These are phyloP conservation scores for Falco naumanni DNA, from an alignment of 2,797 vertebrate species.

Conservation along the genomic window DNA sequence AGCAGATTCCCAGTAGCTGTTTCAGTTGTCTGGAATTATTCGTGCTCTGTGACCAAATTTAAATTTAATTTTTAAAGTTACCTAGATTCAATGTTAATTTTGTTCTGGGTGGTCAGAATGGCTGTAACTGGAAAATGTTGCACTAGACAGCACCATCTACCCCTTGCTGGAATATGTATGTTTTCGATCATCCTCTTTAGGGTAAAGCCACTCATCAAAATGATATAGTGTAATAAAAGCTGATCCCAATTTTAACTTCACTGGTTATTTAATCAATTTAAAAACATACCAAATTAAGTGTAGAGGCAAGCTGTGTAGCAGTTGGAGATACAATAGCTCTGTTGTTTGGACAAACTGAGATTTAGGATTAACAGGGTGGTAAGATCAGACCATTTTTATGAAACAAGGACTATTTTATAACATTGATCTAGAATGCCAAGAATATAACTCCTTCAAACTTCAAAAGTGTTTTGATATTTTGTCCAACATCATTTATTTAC, in stretches of 20 bases:
- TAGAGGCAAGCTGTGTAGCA: background rate
- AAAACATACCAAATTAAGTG: background rate
- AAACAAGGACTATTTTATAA: slow-evolving; percentile 53
- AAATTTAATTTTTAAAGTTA: background rate
- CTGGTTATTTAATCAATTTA: background rate
- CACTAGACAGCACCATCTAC: background rate
- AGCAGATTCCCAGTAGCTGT: background rate
- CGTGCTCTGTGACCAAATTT: background rate
- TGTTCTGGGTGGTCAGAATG: background rate
- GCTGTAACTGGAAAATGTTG: background rate
- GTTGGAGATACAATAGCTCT: slow-evolving; percentile 4
- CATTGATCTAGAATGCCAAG: background rate
- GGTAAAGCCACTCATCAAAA: background rate
- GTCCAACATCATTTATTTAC: background rate
- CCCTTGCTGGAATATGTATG: background rate
- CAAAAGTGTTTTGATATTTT: background rate
- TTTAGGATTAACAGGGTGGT: slow-evolving; percentile 31
- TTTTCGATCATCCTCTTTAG: background rate
- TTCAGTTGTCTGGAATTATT: background rate
- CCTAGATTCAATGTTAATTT: background rate
- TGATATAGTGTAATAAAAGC: background rate
- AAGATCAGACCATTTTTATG: slow-evolving; percentile 35
- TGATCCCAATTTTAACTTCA: background rate
- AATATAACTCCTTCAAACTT: background rate
- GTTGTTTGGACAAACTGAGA: slow-evolving; percentile 20